A percentile compares a stretch with the other conserved stretches of the same genome.
Evolutionary conservation across 2,888 invertebrate species (phyloP).

Genomic region (Drosophila rellima): DNA sequence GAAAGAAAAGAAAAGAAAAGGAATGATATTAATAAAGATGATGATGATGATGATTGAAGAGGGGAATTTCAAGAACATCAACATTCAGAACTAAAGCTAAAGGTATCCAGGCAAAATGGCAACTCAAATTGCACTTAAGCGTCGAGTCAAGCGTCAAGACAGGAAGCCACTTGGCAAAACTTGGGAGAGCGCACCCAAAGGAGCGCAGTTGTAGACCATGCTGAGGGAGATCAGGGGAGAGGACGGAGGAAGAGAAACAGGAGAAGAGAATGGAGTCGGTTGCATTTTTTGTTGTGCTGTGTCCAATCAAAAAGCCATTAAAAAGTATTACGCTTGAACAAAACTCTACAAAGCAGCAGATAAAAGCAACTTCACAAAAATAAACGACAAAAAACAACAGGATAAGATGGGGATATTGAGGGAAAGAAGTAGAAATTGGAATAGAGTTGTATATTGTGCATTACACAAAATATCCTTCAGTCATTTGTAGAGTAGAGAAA

Average conservation of each 20-base stretch:
- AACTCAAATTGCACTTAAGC: conserved; percentile 77
- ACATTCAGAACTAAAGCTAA: conserved; percentile 5
- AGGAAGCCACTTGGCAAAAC: conserved; percentile 73
- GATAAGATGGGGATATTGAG: neutral
- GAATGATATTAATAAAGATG: conserved; percentile 10
- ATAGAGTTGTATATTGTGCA: neutral
- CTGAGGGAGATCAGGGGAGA: neutral
- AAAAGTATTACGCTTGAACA: conserved; percentile 84
- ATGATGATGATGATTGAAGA: conserved; percentile 6
- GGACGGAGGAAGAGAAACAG: neutral
- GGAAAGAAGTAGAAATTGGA: neutral
- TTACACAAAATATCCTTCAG: neutral
- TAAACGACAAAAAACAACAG: conserved; percentile 7
- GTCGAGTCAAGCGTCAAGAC: conserved; percentile 75
- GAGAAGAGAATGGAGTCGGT: neutral
- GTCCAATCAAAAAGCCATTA: conserved; percentile 85
- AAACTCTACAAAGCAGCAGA: conserved; percentile 79
- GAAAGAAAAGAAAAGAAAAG: conserved; percentile 23
- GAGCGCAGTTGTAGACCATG: conserved; percentile 9
- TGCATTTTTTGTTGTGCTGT: conserved; percentile 49
- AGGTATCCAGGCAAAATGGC: conserved; percentile 67
- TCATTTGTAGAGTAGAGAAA: neutral
- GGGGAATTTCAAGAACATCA: conserved; percentile 1
- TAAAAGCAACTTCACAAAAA: conserved; percentile 56
- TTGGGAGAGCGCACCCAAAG: conserved; percentile 45